Conservation (phyloP, 2,888 invertebrate genomes). For the Tipula unca region DNA sequence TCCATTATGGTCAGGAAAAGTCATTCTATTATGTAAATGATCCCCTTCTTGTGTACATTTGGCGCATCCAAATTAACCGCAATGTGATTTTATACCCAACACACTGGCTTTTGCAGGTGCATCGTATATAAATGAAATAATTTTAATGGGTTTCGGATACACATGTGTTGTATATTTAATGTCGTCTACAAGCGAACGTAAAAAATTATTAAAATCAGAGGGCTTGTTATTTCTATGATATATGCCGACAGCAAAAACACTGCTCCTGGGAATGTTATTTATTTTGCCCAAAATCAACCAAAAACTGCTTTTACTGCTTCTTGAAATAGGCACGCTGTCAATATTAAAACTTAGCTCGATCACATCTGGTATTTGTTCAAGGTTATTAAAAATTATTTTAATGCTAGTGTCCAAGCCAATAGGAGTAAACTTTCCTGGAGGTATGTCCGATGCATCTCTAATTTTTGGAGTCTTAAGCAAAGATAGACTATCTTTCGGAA, state of each 20-base stretch:
- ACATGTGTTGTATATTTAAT: conserved; percentile 22
- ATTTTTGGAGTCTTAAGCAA: background rate
- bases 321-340: background rate
- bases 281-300: too few relatives aligned
- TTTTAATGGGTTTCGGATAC: conserved; percentile 18
- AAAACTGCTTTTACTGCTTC: background rate
- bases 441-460: background rate
- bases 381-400: background rate
- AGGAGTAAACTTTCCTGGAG: background rate
- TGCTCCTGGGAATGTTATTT: too few relatives aligned
- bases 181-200: too few relatives aligned
- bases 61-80: conserved; percentile 23
- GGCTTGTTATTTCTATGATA: too few relatives aligned
- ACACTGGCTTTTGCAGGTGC: conserved; percentile 23
- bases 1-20: conserved; percentile 21
- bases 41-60: too few relatives aligned
- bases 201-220: too few relatives aligned
- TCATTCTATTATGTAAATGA: too few relatives aligned
- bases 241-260: too few relatives aligned
- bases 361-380: too few relatives aligned
- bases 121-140: conserved; percentile 23
- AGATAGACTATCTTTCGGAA: background rate
- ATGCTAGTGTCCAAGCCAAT: background rate
- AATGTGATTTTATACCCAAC: too few relatives aligned
- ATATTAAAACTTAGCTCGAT: too few relatives aligned